Evolutionary conservation across 2,888 invertebrate species (phyloP).

Genomic region (Agonum fuliginosum): DNA sequence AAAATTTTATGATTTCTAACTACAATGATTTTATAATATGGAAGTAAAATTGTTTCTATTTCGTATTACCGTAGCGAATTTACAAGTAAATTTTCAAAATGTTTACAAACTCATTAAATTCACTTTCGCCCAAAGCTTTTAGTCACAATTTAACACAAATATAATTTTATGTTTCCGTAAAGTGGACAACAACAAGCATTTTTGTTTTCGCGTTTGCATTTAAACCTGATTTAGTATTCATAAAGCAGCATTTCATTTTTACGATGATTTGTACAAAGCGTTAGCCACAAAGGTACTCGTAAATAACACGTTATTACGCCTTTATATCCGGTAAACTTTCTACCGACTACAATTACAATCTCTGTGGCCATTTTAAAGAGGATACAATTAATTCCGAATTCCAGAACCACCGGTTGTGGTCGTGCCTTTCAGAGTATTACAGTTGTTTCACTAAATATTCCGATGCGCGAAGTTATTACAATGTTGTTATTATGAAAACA

Average conservation of each 20-base stretch:
- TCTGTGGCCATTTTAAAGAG: slow-evolving; percentile 7
- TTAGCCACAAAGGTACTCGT: slow-evolving; percentile 4
- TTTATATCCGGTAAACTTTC: slow-evolving; percentile 35
- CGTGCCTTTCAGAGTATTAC: too few species aligned
- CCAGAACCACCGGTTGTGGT: neutral
- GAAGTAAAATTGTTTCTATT: too few species aligned
- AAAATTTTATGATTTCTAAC: too few species aligned
- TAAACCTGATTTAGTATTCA: slow-evolving; percentile 35
- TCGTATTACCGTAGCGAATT: too few species aligned
- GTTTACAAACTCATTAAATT: neutral
- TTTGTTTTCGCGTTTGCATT: slow-evolving; percentile 1
- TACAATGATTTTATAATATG: too few species aligned
- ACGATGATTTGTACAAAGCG: slow-evolving; percentile 32
- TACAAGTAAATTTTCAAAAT: neutral
- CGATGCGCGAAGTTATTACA: too few species aligned
- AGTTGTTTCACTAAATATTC: too few species aligned
- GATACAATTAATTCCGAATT: slow-evolving; percentile 10
- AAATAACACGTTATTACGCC: slow-evolving; percentile 24
- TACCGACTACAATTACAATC: too few species aligned
- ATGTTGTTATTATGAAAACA: too few species aligned
- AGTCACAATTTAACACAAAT: neutral
- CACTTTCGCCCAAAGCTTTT: neutral
- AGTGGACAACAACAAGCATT: neutral
- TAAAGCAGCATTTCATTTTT: slow-evolving; percentile 33
- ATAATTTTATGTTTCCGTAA: neutral